These are phyloP conservation scores for Ophion ventricosus DNA, from an alignment of 2,888 invertebrate species.

Conservation along the genomic window DNA sequence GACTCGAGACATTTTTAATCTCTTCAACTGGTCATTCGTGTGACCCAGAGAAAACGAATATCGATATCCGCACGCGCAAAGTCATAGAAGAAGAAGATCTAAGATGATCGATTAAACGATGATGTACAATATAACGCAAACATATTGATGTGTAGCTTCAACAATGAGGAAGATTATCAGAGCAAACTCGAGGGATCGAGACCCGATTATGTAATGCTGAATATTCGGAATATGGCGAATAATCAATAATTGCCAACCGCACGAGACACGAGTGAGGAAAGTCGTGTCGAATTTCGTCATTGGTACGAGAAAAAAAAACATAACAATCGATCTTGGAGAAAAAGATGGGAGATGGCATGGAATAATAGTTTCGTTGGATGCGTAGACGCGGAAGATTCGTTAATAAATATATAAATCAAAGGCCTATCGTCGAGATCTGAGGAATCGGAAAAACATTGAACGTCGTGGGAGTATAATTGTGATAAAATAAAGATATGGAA, in stretches of 20 bases:
- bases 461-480: background rate
- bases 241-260: too few species aligned
- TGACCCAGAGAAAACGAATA: constrained; percentile 19
- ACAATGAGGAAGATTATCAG: too few species aligned
- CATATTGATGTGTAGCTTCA: too few species aligned
- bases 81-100: background rate
- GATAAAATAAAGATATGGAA: background rate
- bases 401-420: background rate
- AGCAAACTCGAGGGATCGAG: background rate
- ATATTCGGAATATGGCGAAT: background rate
- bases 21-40: constrained; percentile 7
- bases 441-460: background rate
- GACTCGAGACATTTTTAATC: background rate
- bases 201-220: background rate
- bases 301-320: background rate
- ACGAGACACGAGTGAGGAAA: too few species aligned
- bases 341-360: background rate
- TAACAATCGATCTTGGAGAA: background rate
- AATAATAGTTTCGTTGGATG: background rate
- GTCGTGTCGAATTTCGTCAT: too few species aligned
- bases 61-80: constrained; percentile 11
- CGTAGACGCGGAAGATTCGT: background rate
- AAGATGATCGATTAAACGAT: background rate
- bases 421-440: background rate
- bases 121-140: too few species aligned